Evolutionary conservation across 2,113 vertebrate species (phyloP).

Genomic region (Fregata magnificens): DNA sequence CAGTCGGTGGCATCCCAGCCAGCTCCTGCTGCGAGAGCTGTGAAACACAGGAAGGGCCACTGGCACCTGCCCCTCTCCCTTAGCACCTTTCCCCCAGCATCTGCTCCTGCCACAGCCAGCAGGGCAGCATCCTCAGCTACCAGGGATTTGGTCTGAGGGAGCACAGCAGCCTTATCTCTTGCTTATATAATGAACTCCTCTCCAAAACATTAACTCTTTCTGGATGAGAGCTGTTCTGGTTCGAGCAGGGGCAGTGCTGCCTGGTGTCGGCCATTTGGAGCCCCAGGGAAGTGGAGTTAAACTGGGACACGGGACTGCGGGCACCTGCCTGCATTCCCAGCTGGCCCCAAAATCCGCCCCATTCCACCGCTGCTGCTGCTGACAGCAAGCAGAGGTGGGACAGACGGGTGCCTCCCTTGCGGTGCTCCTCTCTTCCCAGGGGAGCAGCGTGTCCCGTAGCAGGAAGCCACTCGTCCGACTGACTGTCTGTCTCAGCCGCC

Average conservation of each 20-base stretch:
- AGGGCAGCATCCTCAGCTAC: background rate
- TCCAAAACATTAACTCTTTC: background rate
- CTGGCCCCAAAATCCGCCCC: background rate
- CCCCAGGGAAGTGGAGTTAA: rapidly evolving
- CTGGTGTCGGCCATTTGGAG: rapidly evolving
- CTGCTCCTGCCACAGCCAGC: background rate
- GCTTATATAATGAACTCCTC: background rate
- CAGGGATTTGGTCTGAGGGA: background rate
- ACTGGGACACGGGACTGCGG: background rate
- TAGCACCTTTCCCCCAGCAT: background rate
- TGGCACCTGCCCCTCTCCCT: background rate
- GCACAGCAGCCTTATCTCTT: background rate
- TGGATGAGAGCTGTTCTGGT: background rate
- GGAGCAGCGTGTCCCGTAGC: background rate
- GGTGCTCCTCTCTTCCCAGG: background rate
- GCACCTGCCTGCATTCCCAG: background rate
- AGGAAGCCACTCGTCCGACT: rapidly evolving
- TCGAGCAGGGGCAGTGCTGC: background rate
- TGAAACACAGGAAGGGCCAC: rapidly evolving
- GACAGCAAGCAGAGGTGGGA: background rate
- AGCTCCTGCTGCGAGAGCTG: background rate
- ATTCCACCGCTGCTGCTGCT: background rate
- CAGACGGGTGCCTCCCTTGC: rapidly evolving
- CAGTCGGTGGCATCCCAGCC: background rate
- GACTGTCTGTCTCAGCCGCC: background rate